A percentile compares a stretch with the other conserved stretches of the same genome.
phyloP scores from a whole-genome alignment of 2,797 vertebrate species.

The Sandelia bainsii region DNA sequence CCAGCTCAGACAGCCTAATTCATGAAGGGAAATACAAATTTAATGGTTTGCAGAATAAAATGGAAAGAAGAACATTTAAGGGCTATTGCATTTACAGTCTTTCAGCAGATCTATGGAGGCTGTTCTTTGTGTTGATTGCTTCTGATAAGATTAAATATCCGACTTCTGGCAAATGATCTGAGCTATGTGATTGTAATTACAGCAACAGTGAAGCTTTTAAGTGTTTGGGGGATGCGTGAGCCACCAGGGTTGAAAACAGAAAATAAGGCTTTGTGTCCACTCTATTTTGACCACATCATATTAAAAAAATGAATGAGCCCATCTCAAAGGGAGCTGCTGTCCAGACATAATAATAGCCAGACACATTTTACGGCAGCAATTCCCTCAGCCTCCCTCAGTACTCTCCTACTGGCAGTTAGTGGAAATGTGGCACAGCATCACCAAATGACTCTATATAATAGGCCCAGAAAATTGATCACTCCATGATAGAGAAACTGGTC shows the following conservation, averaged over 20 bases:
- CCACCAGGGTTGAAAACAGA: conserved; percentile 23
- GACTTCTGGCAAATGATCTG: conserved; percentile 59
- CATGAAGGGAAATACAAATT: conserved; percentile 53
- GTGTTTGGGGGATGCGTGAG: conserved; percentile 39
- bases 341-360: conserved; percentile 64
- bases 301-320: conserved; percentile 44
- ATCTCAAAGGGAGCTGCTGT: conserved; percentile 53
- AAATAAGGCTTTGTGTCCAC: conserved; percentile 53
- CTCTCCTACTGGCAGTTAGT: conserved; percentile 39
- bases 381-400: conserved; percentile 36
- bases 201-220: conserved; percentile 40
- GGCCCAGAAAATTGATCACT: conserved; percentile 12
- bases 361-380: conserved; percentile 62
- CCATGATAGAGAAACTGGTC: conserved; percentile 21
- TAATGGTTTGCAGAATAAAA: conserved; percentile 46
- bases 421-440: conserved; percentile 14
- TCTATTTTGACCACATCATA: conserved; percentile 54
- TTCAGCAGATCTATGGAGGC: conserved; percentile 37
- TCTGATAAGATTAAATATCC: conserved; percentile 62
- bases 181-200: conserved; percentile 57
- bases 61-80: conserved; percentile 26
- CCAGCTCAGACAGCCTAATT: conserved; percentile 38
- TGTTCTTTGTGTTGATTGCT: conserved; percentile 47
- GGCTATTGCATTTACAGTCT: conserved; percentile 34
- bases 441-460: conserved; percentile 12